Evolutionary conservation across 2,888 invertebrate genomes (phyloP), one percentile per base, ranked within the genome.

Genomic region (Bombylius major): DNA sequence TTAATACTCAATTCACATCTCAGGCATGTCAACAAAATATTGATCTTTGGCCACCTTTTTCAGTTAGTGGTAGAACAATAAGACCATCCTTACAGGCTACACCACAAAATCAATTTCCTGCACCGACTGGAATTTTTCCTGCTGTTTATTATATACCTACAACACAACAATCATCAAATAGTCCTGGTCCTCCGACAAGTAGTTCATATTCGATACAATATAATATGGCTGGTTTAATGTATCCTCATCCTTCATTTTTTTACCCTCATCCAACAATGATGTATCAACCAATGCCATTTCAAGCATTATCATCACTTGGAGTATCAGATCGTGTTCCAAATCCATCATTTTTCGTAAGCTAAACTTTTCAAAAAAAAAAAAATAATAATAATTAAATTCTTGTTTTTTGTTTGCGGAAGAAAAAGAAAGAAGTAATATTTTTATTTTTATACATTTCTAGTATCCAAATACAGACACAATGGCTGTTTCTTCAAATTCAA

Each of bases 21-120:
- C 52, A 56, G 34, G 56, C 39, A 13, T 54, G 51, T 42, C 34
- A 57, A 44, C 55, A 56, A 51, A 76, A 76, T 61, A 72, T 79
- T 14, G 80, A 80, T 61, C 62, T 81, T 7, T 82, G 83, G 81
- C 79, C 82, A 3, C 79, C 82, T 0, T 79, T 81, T 63, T 79
- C 82, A 1, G 76, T 79, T 48, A 76, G 77, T 9, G 62, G 71
- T 57, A 67, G 72, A 58, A 68, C 75, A 60, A 65, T 69, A 62
- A 66, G 66, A 59, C 66, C 62, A 59, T 39, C 51, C 64, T 65
- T 60, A 56, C 62, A 63, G 53, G 62, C 64, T 9, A 62, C 66
- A n/a, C 58, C 69, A 23, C 68, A 69, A 44, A 71, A 68, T 55
- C 66, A 65, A 53, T 65, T 75, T 65, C 61, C 69, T 12, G 61